Evolutionary conservation across 2,797 vertebrate genomes (phyloP).

Genomic region (Mycteria americana): DNA sequence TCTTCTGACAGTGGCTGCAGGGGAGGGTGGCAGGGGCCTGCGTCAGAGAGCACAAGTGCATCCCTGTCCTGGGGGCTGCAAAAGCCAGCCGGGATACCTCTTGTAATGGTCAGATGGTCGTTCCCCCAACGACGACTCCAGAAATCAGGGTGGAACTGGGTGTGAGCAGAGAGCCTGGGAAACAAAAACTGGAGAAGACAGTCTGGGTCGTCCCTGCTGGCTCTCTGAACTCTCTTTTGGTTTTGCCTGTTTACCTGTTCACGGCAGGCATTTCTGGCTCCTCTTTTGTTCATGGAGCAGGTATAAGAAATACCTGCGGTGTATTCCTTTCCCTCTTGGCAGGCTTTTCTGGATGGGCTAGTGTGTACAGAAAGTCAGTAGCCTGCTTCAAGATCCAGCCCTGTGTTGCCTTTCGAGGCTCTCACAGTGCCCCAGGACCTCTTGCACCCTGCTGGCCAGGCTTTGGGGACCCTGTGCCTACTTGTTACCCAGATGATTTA

Average conservation of each 20-base stretch:
- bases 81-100: background rate
- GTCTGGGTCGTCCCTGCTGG: background rate
- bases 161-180: background rate
- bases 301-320: background rate
- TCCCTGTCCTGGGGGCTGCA: background rate
- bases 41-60: background rate
- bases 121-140: background rate
- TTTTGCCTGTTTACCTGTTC: background rate
- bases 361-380: background rate
- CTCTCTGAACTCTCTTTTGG: background rate
- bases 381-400: background rate
- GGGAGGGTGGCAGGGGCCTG: background rate
- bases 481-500: background rate
- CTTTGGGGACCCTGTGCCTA: background rate
- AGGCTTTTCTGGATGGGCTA: background rate
- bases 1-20: background rate
- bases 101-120: background rate
- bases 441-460: background rate
- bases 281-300: background rate
- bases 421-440: background rate
- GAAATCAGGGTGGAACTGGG: background rate
- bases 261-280: background rate
- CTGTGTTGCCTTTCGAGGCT: accelerated
- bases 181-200: background rate
- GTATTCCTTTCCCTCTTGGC: background rate